Evolutionary conservation across 2,113 vertebrate genomes (phyloP), one percentile per base, ranked within the genome.

Genomic region (Prochilodus magdalenae): DNA sequence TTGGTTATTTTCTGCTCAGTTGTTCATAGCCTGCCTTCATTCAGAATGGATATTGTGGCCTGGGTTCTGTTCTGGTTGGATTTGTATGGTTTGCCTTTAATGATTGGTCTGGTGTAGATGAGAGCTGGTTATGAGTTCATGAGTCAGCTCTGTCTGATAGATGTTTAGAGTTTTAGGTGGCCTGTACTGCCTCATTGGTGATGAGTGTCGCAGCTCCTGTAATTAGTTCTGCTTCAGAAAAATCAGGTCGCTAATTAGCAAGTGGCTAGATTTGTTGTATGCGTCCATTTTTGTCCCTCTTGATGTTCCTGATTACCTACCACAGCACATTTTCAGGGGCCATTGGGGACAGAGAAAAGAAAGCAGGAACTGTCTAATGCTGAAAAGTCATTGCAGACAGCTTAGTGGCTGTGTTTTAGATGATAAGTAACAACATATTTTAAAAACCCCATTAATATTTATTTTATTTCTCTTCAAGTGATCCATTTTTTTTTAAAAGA

Each of bases 181-280:
- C 57, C 65, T 71, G 47, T 12, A 30, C 77, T 88, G 90, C 90
- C 92, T 90, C 88, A 88, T 88, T 92, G 92, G 90, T 91, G 92
- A 94, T 92, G 90, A 93, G 87, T 73, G 55, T 92, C 89, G 86
- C 92, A 92, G 90, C 91, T 93, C 90, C 88, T 91, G 89, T 93
- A 94, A 94, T 94, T 93, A 93, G 92, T 93, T 94, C 91, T 92
- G 91, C 94, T 92, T 92, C 89, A 92, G 91, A 89, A 91, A 90
- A 93, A 94, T 92, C 90, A 90, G 91, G 90, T 92, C 92, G 89
- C 91, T 94, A 94, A 94, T 94, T 92, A 94, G 89, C 88, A 81
- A 91, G 90, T 87, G 89, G 89, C 29, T 89, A 33, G 67, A 66
- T 84, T 57, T 53, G 72, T 69, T 73, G 29, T 53, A 26, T 83